These are phyloP conservation scores for Drosophila lini DNA, from an alignment of 1,140 invertebrate genomes.

Conservation along the genomic window DNA sequence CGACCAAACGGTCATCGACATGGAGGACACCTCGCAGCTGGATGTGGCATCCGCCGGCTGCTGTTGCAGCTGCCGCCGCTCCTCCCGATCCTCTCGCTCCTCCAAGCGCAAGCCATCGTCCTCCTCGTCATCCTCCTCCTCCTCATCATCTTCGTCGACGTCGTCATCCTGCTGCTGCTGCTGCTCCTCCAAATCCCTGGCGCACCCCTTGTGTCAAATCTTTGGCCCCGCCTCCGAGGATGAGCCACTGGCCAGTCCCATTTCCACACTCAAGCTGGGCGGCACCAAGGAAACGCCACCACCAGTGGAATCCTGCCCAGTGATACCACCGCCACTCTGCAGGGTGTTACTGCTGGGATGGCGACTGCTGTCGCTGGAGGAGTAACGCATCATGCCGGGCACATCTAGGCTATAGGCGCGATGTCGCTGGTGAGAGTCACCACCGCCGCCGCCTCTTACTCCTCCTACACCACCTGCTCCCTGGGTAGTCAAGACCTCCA, in stretches of 20 bases:
- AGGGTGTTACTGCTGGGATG: slow-evolving; percentile 81
- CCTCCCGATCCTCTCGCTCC: slow-evolving; percentile 10
- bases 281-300: slow-evolving; percentile 7
- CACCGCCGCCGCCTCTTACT: not conserved
- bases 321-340: slow-evolving; percentile 51
- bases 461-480: not conserved
- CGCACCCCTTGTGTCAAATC: slow-evolving; percentile 83
- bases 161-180: not conserved
- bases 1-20: slow-evolving; percentile 81
- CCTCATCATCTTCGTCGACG: not conserved
- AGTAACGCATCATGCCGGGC: slow-evolving; percentile 60
- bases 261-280: slow-evolving; percentile 63
- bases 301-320: too few relatives aligned
- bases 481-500: not conserved
- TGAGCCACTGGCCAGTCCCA: slow-evolving; percentile 69
- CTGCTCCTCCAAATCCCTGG: slow-evolving; percentile 46
- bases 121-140: slow-evolving; percentile 20
- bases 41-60: slow-evolving; percentile 49
- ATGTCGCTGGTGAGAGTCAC: slow-evolving; percentile 53
- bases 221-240: slow-evolving; percentile 68
- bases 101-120: slow-evolving; percentile 15
- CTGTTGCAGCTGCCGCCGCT: slow-evolving; percentile 26
- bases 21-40: slow-evolving; percentile 80
- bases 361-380: slow-evolving; percentile 72
- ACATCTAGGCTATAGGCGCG: slow-evolving; percentile 83